These are phyloP conservation scores for Coccyzus lansbergi DNA, from an alignment of 2,797 vertebrate genomes.

Conservation along the genomic window DNA sequence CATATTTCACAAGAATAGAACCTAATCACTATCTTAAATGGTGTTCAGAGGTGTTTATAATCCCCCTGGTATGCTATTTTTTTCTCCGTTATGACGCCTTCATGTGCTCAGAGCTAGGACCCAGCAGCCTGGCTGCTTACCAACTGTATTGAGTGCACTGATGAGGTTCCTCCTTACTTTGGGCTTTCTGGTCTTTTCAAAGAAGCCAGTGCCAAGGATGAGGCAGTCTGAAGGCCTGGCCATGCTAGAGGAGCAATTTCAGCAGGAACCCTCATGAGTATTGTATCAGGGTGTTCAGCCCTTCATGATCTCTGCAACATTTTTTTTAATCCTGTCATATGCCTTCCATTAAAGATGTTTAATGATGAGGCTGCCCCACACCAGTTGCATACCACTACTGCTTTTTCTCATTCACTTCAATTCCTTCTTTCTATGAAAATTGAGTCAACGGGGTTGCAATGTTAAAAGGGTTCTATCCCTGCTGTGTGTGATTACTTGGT, in stretches of 20 bases:
- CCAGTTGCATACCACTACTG: not conserved
- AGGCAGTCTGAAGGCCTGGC: not conserved
- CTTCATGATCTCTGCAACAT: not conserved
- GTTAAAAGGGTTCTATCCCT: not conserved
- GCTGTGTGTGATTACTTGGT: not conserved
- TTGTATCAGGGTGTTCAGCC: not conserved
- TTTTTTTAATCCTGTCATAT: not conserved
- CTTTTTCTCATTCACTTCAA: not conserved
- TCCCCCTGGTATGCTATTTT: not conserved
- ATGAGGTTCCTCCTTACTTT: not conserved
- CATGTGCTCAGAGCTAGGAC: not conserved
- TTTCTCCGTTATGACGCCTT: not conserved
- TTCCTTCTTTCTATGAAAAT: not conserved
- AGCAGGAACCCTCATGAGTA: fast-evolving
- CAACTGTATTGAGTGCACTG: fast-evolving
- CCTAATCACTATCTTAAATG: not conserved
- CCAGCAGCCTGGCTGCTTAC: not conserved
- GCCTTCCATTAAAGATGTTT: not conserved
- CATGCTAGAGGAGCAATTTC: not conserved
- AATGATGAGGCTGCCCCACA: not conserved
- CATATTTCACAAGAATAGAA: not conserved
- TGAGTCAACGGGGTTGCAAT: not conserved
- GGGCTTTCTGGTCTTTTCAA: not conserved
- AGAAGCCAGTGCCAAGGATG: not conserved
- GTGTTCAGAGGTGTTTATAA: not conserved